Percentiles rank a stretch among this genome's conserved stretches.
These are phyloP conservation scores for Neolamprologus ventralis DNA, from an alignment of 2,113 vertebrate genomes.

Conservation along the genomic window DNA sequence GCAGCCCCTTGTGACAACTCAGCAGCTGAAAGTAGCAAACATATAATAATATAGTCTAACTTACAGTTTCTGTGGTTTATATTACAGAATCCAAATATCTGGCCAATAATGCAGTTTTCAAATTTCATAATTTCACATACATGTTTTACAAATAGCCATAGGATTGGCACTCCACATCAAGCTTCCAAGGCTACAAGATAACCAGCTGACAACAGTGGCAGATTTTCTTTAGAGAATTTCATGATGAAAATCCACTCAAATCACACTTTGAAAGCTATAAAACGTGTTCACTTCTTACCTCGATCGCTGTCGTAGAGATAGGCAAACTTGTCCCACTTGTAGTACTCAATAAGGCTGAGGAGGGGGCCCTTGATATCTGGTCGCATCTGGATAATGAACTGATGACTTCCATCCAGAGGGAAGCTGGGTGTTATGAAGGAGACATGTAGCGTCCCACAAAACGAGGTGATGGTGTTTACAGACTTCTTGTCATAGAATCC, in stretches of 20 bases:
- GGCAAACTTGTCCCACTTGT: slow-evolving; percentile 98
- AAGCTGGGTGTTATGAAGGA: slow-evolving; percentile 99
- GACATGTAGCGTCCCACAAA: slow-evolving; percentile 96
- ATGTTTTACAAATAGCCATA: neutral
- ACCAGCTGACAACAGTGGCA: neutral
- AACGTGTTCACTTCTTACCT: slow-evolving; percentile 70
- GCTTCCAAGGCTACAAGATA: neutral
- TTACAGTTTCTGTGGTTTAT: neutral
- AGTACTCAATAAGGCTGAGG: slow-evolving; percentile 97
- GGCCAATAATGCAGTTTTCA: neutral
- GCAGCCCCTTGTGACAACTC: neutral
- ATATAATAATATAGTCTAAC: neutral
- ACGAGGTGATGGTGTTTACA: slow-evolving; percentile 98
- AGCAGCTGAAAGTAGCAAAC: neutral
- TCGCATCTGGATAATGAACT: slow-evolving; percentile 98
- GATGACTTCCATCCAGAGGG: slow-evolving; percentile 92
- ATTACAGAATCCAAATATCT: neutral
- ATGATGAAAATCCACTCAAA: neutral
- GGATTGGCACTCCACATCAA: neutral
- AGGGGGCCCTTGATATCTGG: slow-evolving; percentile 97
- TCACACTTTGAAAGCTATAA: neutral
- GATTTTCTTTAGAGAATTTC: neutral
- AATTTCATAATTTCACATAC: neutral
- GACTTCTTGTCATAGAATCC: slow-evolving; percentile 99
- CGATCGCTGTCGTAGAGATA: slow-evolving; percentile 98